Evolutionary conservation across 2,888 invertebrate species (phyloP), one percentile per base, ranked within the genome.

Genomic region (Watsonalla cultraria): DNA sequence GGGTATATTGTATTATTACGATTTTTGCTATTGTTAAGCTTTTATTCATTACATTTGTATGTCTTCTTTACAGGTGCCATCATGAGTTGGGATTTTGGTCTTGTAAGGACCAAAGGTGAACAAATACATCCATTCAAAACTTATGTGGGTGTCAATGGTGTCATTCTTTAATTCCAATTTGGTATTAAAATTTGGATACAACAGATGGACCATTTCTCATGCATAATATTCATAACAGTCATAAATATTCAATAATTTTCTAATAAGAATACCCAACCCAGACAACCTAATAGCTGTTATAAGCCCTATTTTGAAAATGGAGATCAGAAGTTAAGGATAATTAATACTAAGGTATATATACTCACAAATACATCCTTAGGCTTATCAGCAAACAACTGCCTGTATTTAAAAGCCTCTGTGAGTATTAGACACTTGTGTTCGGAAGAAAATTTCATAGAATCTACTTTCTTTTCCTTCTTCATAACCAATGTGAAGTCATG

Each of bases 371-470:
- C 86, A 82, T 96, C 96, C 80, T 95, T 95, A 45, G 95, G 93
- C 83, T 95, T 96, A 78, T 96, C 96, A 56, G 94, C 93, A 91
- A 96, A 97, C 68, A 93, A 91, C 80, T 94, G 93, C 72, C 95
- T 93, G 75, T 94, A 96, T 76, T 93, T 95, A 54, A 98, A 92
- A 61, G 98, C 97, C 76, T 98, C 97, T 7, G 98, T 98, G 49
- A 99, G 91, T 64, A 99, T 93, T 67, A 98, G 94, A 56, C 96
- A 94, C 72, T 99, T 94, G 82, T 98, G 96, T 76, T 99, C 99
- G 0, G 98, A 97, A 9, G 99, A 98, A 82, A 99, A 98, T 76
- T 95, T 96, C 96, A 99, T 99, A 9, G 95, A 94, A 78, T 99
- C 99, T 49, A 94, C 91, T 90, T 98, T 98, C 72, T 96, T 95